Evolutionary conservation across 2,797 vertebrate genomes (phyloP).

Genomic region (Rhabdophis nuchalis): DNA sequence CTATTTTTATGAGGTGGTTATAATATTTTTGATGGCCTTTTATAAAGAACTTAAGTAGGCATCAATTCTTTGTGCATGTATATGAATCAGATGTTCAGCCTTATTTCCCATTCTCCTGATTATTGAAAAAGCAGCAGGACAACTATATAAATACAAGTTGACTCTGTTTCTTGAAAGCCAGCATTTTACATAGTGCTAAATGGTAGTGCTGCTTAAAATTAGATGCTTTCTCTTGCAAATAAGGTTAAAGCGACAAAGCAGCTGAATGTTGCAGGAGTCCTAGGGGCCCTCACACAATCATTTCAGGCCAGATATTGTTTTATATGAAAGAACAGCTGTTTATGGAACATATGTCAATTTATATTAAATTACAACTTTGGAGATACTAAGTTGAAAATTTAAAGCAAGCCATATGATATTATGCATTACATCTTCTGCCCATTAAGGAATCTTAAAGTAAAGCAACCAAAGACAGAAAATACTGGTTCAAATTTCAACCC

Average conservation of each 20-base stretch:
- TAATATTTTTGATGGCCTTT: conserved; percentile 45
- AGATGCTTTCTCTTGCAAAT: conserved; percentile 72
- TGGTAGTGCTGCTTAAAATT: conserved; percentile 65
- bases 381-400: conserved; percentile 88
- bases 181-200: conserved; percentile 62
- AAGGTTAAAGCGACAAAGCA: conserved; percentile 76
- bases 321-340: conserved; percentile 79
- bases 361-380: conserved; percentile 91
- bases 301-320: conserved; percentile 80
- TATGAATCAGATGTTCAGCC: conserved; percentile 31
- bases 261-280: conserved; percentile 75
- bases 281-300: conserved; percentile 80
- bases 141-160: conserved; percentile 55
- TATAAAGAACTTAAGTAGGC: conserved; percentile 40
- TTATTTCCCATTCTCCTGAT: conserved; percentile 52
- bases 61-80: conserved; percentile 41
- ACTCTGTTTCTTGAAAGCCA: conserved; percentile 55
- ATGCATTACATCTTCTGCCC: conserved; percentile 81
- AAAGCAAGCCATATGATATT: conserved; percentile 89
- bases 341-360: conserved; percentile 88
- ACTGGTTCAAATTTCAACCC: conserved; percentile 90
- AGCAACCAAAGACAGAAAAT: conserved; percentile 94
- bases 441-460: conserved; percentile 91
- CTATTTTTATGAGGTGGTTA: conserved; percentile 34
- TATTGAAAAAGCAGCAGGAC: conserved; percentile 50